phyloP scores from a whole-genome alignment of 2,113 vertebrate species.

The Serilophus lunatus region DNA sequence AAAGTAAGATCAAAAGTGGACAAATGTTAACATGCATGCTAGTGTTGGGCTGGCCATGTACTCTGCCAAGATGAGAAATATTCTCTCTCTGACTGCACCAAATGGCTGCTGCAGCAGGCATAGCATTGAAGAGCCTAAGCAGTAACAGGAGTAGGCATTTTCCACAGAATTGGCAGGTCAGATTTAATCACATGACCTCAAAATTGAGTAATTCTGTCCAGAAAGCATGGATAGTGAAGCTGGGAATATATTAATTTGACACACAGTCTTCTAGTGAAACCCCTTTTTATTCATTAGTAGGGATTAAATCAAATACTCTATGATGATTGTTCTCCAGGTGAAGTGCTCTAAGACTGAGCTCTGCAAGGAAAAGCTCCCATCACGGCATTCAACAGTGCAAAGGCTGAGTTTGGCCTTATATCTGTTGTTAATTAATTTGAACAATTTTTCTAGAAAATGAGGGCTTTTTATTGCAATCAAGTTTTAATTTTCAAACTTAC shows the following conservation, averaged over 20 bases:
- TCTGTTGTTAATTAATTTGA: background rate
- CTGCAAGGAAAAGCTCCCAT: background rate
- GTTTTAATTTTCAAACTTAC: background rate
- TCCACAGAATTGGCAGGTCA: background rate
- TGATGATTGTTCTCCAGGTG: background rate
- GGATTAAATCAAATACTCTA: background rate
- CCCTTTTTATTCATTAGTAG: background rate
- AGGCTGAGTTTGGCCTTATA: background rate
- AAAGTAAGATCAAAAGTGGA: background rate
- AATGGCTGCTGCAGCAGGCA: background rate
- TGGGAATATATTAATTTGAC: background rate
- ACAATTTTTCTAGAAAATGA: background rate
- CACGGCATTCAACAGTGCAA: background rate
- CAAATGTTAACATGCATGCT: background rate
- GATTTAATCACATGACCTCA: background rate
- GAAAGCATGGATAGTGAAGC: background rate
- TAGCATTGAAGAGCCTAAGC: fast-evolving
- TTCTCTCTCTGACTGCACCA: background rate
- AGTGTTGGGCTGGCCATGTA: background rate
- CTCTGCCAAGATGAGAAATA: background rate
- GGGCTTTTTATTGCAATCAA: background rate
- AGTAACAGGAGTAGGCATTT: background rate
- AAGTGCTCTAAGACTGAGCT: background rate
- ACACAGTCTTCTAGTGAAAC: background rate
- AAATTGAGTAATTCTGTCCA: background rate